Evolutionary conservation across 2,113 vertebrate species (phyloP).

Genomic region (Nyctereutes procyonoides): DNA sequence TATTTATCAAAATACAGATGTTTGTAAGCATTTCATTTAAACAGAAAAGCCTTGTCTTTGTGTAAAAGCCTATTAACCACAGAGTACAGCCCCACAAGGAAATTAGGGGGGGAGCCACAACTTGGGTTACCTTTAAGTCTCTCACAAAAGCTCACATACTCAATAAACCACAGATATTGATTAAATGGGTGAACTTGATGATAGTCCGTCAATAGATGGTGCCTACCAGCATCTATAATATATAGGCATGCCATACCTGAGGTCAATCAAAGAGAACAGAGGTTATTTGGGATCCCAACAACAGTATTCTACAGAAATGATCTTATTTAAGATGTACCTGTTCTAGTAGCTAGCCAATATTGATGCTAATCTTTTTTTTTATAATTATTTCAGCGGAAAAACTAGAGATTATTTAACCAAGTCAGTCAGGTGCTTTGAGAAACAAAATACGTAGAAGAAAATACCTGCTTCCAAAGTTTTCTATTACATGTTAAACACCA

Average conservation of each 20-base stretch:
- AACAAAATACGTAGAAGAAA: neutral
- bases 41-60: neutral
- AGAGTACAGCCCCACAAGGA: neutral
- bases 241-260: neutral
- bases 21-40: neutral
- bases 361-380: neutral
- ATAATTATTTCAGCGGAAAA: neutral
- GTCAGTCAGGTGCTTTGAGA: neutral
- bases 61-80: neutral
- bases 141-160: neutral
- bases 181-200: neutral
- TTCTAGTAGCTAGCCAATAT: too few species aligned
- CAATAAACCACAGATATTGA: neutral
- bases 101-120: neutral
- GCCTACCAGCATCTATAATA: neutral
- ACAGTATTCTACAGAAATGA: accelerated
- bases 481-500: neutral
- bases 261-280: neutral
- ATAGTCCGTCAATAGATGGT: accelerated
- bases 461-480: neutral
- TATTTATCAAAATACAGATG: neutral
- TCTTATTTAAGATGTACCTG: accelerated
- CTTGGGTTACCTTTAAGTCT: too few species aligned
- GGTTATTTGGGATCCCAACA: accelerated
- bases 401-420: neutral